Evolutionary conservation across 2,113 vertebrate species (phyloP).

Genomic region (Phylloscopus trochilus): DNA sequence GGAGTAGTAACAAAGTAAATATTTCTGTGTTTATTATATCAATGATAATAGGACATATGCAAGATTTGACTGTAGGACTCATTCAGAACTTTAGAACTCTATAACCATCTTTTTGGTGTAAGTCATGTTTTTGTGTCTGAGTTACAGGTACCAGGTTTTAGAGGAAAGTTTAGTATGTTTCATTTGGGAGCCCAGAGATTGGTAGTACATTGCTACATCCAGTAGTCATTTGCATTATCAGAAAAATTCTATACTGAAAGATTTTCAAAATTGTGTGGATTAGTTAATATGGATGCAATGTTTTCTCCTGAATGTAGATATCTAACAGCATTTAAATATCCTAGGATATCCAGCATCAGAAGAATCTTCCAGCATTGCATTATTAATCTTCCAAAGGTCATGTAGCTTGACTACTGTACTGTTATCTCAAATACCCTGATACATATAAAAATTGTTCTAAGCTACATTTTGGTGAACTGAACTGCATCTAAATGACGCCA

Average conservation of each 20-base stretch:
- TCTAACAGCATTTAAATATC: neutral
- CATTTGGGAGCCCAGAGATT: neutral
- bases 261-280: neutral
- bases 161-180: neutral
- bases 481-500: neutral
- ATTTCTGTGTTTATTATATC: neutral
- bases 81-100: neutral
- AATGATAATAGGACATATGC: neutral
- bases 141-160: neutral
- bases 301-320: neutral
- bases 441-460: neutral
- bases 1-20: neutral
- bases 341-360: neutral
- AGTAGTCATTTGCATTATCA: neutral
- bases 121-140: neutral
- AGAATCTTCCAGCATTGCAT: neutral
- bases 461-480: neutral
- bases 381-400: fast-evolving
- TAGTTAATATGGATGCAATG: neutral
- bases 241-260: neutral
- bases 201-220: neutral
- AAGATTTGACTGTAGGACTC: neutral
- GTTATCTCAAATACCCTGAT: neutral
- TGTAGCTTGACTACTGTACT: neutral
- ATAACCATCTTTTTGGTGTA: neutral